These are phyloP conservation scores for Uropetala carovei DNA, from an alignment of 2,888 invertebrate species.

Conservation along the genomic window DNA sequence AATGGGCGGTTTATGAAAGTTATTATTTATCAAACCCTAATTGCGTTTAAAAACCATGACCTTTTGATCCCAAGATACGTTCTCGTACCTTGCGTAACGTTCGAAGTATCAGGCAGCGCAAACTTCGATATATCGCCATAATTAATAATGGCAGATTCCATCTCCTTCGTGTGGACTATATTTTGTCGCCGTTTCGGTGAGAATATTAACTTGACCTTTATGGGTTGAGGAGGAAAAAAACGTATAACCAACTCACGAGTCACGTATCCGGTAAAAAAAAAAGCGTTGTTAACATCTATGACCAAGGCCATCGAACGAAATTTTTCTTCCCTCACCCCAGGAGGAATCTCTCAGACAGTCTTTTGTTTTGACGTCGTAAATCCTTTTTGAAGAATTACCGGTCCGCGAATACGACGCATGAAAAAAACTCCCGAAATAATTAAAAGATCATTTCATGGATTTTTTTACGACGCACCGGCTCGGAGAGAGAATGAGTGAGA, in stretches of 20 bases:
- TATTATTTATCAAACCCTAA: no score
- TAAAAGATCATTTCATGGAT: conserved; percentile 59
- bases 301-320: conserved; percentile 51
- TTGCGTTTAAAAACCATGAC: no score
- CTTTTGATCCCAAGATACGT: no score
- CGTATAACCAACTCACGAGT: neutral
- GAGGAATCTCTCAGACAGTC: conserved; percentile 40
- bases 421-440: conserved; percentile 46
- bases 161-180: neutral
- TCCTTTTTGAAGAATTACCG: conserved; percentile 45
- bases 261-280: conserved; percentile 29
- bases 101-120: no score
- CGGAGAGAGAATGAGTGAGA: neutral
- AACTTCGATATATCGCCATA: conserved; percentile 3
- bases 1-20: no score
- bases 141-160: neutral
- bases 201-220: conserved; percentile 30
- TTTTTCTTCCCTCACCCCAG: conserved; percentile 28
- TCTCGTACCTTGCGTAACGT: no score
- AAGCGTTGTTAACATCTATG: conserved; percentile 35
- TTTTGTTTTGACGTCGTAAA: conserved; percentile 64
- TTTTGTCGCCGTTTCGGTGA: conserved; percentile 7
- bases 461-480: conserved; percentile 23
- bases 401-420: conserved; percentile 47
- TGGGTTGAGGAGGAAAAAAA: conserved; percentile 17